Base-by-base conservation (phyloP, 2,888 invertebrate species). In the Coenonympha arcania region DNA sequence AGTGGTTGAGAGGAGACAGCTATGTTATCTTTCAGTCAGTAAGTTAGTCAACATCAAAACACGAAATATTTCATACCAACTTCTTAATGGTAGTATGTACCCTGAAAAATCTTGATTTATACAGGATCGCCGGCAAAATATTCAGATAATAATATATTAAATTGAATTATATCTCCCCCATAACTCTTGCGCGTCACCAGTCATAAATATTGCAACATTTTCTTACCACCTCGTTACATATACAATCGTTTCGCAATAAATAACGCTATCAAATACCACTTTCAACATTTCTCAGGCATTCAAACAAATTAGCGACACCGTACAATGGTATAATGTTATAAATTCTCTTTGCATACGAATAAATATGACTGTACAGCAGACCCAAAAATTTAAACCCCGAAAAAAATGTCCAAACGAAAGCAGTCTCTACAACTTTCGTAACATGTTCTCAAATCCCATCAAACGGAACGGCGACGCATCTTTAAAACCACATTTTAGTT, bases 291-390 rank as follows among this genome's bases (percentile, higher is more conserved):
- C 44, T 50, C 41, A 44, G 33, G 41, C 50, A 34, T 52, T 55
- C 55, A 55, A 49, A 52, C 51, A 48, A 55, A 55, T 55, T 55
- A 55, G 54, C 54, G 52, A 52, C 45, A 43, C 37, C 31, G 34
- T 48, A 54, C 52, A 55, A 52, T 49, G 42, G 49, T 43, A 52
- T 55, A 46, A 55, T 52, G 45, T 55, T 52, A 52, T 55, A 55
- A 52, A 52, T 55, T 54, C 48, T 28, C 54, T 54, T 52, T 52
- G 52, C 45, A 52, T 43, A 20, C 46, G 30, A 34, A 54, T 50
- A 55, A 52, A 55, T 55, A 55, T 47, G 39, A 43, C 34, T 42
- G 20, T 49, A 45, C 41, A 46, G 11, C 1, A 19, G 28, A 5
- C 13, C 34, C 9, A 26, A 6, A 15, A 9, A 13, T 19, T 36